A percentile compares a stretch with the other conserved stretches of the same genome.
Conservation (phyloP, 2,797 vertebrate genomes). For the Pantherophis vulpinus region DNA sequence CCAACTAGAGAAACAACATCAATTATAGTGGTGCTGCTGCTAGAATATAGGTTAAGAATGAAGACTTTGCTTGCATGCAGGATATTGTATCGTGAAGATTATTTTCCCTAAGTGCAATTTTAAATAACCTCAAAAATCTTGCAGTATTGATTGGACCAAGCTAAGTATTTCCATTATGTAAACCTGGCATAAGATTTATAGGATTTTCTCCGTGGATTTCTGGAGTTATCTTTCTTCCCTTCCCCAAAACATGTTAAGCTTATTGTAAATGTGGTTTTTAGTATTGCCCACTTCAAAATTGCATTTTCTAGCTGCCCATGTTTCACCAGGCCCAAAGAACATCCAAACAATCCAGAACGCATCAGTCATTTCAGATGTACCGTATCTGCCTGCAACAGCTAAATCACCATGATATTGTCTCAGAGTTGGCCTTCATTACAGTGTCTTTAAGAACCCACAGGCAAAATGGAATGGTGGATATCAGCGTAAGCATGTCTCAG, state of each 20-base stretch:
- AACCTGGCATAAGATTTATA: constrained; percentile 3
- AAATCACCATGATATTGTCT: not conserved
- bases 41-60: not conserved
- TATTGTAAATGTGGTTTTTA: not conserved
- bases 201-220: not conserved
- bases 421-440: not conserved
- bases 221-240: not conserved
- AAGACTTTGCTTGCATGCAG: not conserved
- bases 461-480: not conserved
- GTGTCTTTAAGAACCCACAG: not conserved
- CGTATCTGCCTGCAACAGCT: not conserved
- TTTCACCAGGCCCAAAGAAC: not conserved
- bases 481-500: not conserved
- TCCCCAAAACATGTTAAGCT: not conserved
- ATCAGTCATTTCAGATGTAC: not conserved
- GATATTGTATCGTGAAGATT: not conserved
- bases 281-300: not conserved
- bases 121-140: not conserved
- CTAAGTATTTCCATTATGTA: not conserved
- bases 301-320: not conserved
- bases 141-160: not conserved
- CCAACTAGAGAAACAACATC: not conserved
- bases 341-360: not conserved
- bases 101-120: not conserved
- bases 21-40: not conserved